Conservation (phyloP, 2,797 vertebrate species). For the Antrozous pallidus region DNA sequence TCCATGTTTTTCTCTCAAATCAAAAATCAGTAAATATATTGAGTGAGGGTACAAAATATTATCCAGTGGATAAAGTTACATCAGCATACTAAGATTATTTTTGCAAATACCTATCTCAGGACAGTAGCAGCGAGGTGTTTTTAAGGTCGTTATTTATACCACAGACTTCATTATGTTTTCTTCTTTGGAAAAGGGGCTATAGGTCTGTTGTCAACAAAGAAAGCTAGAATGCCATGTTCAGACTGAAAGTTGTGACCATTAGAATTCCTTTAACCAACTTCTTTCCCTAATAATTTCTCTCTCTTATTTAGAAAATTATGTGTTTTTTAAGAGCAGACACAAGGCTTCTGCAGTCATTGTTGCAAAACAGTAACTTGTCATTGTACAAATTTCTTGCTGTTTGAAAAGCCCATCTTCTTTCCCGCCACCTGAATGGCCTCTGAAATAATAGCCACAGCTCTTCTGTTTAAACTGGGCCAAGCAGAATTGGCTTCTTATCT, state of each 20-base stretch:
- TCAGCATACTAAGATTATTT: background rate
- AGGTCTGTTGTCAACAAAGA: background rate
- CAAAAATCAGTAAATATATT: background rate
- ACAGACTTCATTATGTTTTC: background rate
- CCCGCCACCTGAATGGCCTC: background rate
- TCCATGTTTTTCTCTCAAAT: background rate
- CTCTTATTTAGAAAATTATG: background rate
- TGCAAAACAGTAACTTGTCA: background rate
- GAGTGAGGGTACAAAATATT: background rate
- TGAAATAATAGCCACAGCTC: background rate
- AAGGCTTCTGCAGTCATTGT: background rate
- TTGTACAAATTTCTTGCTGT: background rate
- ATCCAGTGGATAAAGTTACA: background rate
- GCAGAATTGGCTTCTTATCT: rapidly evolving
- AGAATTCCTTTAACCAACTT: background rate
- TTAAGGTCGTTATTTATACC: background rate
- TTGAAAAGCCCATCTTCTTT: background rate
- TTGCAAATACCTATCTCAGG: background rate
- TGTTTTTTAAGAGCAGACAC: background rate
- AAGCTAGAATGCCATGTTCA: background rate
- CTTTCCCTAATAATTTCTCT: background rate
- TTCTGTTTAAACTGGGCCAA: background rate
- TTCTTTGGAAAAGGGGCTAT: background rate
- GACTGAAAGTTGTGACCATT: background rate
- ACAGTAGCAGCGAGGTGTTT: background rate